Evolutionary conservation across 64 coral and sea anemone species (phyloP).

Genomic region (Exaiptasia diaphana): DNA sequence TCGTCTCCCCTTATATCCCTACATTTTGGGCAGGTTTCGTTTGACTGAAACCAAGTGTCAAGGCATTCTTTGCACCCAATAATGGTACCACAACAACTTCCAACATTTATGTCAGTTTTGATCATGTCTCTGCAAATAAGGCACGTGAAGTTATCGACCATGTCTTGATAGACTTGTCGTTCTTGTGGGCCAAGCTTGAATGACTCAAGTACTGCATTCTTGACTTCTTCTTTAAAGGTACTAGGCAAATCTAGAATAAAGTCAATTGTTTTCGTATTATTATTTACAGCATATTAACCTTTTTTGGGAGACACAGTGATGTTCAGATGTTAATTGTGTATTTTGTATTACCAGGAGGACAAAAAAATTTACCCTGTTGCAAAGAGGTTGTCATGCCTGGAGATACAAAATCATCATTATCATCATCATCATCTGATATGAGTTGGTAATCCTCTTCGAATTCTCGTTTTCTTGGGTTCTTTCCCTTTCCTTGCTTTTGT

Average conservation of each 20-base stretch:
- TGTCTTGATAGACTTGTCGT: background rate
- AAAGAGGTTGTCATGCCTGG: background rate
- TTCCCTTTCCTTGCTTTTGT: background rate
- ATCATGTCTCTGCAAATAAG: background rate
- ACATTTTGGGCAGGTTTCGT: constrained; percentile 23
- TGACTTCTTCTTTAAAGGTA: constrained; percentile 1
- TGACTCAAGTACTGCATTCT: background rate
- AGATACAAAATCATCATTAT: background rate
- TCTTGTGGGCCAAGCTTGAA: constrained; percentile 8
- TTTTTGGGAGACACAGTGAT: background rate
- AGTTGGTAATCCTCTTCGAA: background rate
- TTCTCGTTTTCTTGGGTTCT: background rate
- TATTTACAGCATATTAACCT: background rate
- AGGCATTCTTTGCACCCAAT: constrained; percentile 1
- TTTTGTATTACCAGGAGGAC: background rate
- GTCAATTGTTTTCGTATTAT: background rate
- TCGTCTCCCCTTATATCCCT: background rate
- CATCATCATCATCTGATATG: background rate
- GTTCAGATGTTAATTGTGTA: background rate
- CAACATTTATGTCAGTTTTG: constrained; percentile 18
- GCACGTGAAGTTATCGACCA: constrained; percentile 4
- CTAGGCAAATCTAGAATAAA: constrained; percentile 5
- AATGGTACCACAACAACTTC: background rate
- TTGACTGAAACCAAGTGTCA: constrained; percentile 11
- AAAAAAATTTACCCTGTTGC: background rate